These are phyloP conservation scores for Drosophila arizonae DNA, from an alignment of 1,140 invertebrate species.

Conservation along the genomic window DNA sequence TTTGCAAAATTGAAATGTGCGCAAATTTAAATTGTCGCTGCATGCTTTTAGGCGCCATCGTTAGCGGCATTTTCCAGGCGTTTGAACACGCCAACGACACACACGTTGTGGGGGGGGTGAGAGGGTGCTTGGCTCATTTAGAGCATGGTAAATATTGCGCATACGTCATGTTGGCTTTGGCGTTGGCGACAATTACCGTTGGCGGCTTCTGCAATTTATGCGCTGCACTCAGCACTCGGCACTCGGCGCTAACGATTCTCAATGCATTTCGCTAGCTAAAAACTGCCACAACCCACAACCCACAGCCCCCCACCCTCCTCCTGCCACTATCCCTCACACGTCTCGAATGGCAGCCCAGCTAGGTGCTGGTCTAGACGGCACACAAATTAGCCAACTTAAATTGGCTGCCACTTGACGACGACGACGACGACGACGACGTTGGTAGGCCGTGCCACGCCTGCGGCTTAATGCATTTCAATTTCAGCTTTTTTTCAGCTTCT, in stretches of 20 bases:
- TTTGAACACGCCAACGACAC: constrained; percentile 58
- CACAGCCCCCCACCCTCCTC: background rate
- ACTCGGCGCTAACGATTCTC: constrained; percentile 30
- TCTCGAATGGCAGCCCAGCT: no score
- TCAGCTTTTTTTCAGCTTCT: constrained; percentile 23
- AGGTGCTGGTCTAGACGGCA: constrained; percentile 36
- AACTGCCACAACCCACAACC: background rate
- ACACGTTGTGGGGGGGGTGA: background rate
- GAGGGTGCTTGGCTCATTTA: constrained; percentile 48
- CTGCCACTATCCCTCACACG: background rate
- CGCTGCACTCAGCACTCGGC: constrained; percentile 21
- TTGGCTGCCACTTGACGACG: constrained; percentile 45
- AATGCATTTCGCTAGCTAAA: constrained; percentile 28
- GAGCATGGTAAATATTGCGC: constrained; percentile 72
- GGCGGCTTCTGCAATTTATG: constrained; percentile 73
- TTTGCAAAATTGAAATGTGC: constrained; percentile 73
- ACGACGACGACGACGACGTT: constrained; percentile 4
- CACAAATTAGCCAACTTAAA: constrained; percentile 54
- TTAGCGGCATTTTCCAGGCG: constrained; percentile 77
- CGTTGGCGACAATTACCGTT: constrained; percentile 70
- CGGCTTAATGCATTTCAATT: constrained; percentile 68
- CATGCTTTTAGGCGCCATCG: constrained; percentile 74
- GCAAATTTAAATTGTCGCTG: constrained; percentile 74
- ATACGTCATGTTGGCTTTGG: constrained; percentile 68
- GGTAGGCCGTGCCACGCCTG: constrained; percentile 10